Evolutionary conservation across 37 sponge, comb jelly and placozoan genomes (phyloP), one percentile per base, ranked within the genome.

Genomic region (Hexactinellida sp.): DNA sequence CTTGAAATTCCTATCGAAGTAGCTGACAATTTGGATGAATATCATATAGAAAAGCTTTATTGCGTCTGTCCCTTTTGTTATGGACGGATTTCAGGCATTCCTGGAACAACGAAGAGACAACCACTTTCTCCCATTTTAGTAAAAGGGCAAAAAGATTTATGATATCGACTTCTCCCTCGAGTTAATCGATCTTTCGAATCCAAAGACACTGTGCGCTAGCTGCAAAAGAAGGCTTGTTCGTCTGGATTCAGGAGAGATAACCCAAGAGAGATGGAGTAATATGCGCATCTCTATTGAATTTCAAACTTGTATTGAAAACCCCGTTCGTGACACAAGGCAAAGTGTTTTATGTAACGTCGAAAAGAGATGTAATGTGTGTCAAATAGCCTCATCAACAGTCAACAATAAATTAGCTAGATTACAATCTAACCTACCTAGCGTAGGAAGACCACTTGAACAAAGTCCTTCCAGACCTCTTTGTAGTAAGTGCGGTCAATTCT

Each of bases 381-480:
- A 63, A 63, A 63, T 63, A 63, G 32, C 76, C 76, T 63, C 76
- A 63, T 63, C 76, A 63, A 5, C 13, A 23, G 76, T 63, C 76
- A 63, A 63, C 13, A 63, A 63, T 63, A 63, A n/a, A 63, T 63
- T 63, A 63, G 13, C 76, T 5, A 32, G 13, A 28, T 63, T 63
- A 23, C 3, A 63, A 32, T 63, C 76, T 28, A 63, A 63, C 13
- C 30, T 63, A 63, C 5, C 76, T 63, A 63, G 76, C 13, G 76
- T 23, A 63, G 76, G 76, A 63, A 7, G 76, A 63, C 76, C 76
- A 63, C 76, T 63, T 63, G 76, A 63, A 63, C 76, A 63, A 63
- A 63, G 76, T 63, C 76, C 76, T 63, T 25, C 30, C 76, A 63
- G 30, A n/a, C 13, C 47, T 63, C 25, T 23, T 7, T 28, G 76